Evolutionary conservation across 2,113 vertebrate genomes (phyloP).

Genomic region (Donacobius atricapilla): DNA sequence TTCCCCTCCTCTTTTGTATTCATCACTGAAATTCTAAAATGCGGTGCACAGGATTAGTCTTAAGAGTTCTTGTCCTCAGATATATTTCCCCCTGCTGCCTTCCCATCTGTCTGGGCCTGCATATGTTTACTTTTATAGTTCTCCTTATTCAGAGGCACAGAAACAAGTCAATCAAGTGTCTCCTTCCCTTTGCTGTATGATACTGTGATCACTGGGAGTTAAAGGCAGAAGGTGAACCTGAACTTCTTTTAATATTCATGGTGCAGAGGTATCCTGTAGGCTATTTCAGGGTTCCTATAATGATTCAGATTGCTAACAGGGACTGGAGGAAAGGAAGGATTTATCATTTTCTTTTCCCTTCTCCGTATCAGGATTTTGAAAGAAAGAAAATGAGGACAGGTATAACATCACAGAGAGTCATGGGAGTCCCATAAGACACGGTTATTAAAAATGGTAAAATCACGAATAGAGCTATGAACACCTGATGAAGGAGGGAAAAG

Average conservation of each 20-base stretch:
- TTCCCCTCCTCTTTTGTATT: not conserved
- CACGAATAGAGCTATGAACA: not conserved
- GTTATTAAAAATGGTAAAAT: not conserved
- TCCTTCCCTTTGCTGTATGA: not conserved
- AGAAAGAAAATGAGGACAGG: not conserved
- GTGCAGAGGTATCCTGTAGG: not conserved
- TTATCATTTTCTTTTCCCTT: not conserved
- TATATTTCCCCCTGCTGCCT: not conserved
- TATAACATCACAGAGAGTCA: not conserved
- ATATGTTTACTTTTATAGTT: not conserved
- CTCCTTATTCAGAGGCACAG: not conserved
- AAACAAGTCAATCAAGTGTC: not conserved
- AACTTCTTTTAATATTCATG: not conserved
- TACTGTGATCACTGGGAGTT: not conserved
- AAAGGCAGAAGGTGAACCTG: not conserved
- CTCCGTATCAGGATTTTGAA: not conserved
- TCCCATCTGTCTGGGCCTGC: not conserved
- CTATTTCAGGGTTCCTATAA: conserved; percentile 2
- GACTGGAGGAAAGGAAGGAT: not conserved
- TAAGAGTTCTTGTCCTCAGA: not conserved
- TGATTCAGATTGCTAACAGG: not conserved
- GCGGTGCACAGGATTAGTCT: not conserved
- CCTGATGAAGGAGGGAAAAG: not conserved
- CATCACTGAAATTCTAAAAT: not conserved
- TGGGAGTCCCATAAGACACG: not conserved